Percentiles rank a stretch among this genome's conserved stretches.
These are phyloP conservation scores for Avahi laniger DNA, from an alignment of 2,797 vertebrate species.

Conservation along the genomic window DNA sequence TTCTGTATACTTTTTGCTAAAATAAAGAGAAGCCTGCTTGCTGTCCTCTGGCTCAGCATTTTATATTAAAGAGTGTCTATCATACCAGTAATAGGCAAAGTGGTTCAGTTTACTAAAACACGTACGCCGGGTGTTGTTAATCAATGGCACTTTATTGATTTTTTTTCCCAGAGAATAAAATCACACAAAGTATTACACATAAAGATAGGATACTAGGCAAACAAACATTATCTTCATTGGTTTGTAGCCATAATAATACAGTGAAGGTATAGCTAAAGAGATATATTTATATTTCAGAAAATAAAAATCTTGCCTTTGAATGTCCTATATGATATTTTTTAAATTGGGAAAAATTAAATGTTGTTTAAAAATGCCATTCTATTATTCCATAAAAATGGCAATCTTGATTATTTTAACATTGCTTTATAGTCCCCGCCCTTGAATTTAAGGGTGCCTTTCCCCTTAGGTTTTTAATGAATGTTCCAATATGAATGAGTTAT, in stretches of 20 bases:
- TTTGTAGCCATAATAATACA: not conserved
- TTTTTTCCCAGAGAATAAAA: conserved; percentile 28
- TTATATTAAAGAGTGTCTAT: not conserved
- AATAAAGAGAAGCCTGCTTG: not conserved
- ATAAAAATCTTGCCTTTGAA: not conserved
- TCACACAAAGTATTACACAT: conserved; percentile 23
- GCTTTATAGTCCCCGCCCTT: not conserved
- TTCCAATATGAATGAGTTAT: not conserved
- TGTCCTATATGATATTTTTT: not conserved
- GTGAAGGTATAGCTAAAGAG: not conserved
- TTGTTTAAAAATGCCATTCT: not conserved
- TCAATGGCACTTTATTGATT: conserved; percentile 57
- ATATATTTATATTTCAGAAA: not conserved
- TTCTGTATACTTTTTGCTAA: not conserved
- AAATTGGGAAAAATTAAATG: not conserved
- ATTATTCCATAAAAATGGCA: not conserved
- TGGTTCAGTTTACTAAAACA: conserved; percentile 61
- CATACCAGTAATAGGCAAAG: conserved; percentile 5
- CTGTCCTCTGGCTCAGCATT: conserved; percentile 27
- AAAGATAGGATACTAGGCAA: conserved; percentile 8
- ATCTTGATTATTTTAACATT: not conserved
- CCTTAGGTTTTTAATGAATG: not conserved
- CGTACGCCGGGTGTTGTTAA: not conserved
- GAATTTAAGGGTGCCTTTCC: not conserved
- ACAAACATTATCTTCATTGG: not conserved